These are phyloP conservation scores for Frieseomelitta varia DNA, from an alignment of 1,140 invertebrate genomes.

Conservation along the genomic window DNA sequence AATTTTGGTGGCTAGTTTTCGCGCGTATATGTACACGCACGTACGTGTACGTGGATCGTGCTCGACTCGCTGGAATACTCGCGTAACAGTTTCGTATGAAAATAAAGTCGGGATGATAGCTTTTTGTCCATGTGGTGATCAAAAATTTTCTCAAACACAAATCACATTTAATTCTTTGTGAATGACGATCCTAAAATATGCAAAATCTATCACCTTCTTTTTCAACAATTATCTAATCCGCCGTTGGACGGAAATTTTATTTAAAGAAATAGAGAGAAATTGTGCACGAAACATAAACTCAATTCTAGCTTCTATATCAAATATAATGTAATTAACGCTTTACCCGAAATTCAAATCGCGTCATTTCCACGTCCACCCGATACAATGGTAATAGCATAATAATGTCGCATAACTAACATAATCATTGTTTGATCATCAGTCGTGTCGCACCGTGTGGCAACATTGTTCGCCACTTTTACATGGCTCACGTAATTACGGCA, in stretches of 20 bases:
- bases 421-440: conserved; percentile 25
- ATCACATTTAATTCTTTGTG: not conserved
- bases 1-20: not conserved
- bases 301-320: not conserved
- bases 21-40: not conserved
- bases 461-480: not conserved
- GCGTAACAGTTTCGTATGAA: not conserved
- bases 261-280: not conserved
- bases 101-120: no score
- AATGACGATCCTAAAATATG: not conserved
- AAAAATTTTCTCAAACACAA: not conserved
- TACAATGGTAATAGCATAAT: conserved; percentile 17
- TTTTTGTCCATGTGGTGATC: not conserved
- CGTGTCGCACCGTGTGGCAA: not conserved
- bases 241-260: not conserved
- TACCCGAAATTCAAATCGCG: not conserved
- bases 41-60: no score
- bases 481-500: not conserved
- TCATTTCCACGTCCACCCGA: not conserved
- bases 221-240: not conserved
- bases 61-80: not conserved
- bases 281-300: not conserved
- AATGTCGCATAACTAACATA: conserved; percentile 6
- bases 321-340: not conserved
- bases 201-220: not conserved